Conservation (phyloP, 1,140 invertebrate genomes). For the Sinonovacula constricta region DNA sequence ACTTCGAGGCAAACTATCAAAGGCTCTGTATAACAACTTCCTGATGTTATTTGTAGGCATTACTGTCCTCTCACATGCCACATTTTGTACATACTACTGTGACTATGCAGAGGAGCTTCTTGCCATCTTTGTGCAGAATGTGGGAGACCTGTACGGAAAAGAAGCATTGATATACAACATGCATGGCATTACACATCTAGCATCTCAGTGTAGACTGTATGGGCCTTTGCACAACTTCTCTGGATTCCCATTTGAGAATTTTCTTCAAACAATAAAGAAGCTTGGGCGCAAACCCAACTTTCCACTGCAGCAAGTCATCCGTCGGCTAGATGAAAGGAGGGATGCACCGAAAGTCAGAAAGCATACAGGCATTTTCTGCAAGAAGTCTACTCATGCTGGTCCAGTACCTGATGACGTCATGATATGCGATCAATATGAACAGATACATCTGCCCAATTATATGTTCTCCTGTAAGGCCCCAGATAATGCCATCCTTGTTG, state of each 20-base stretch:
- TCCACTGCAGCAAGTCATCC: slow-evolving; percentile 67
- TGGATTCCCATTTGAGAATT: slow-evolving; percentile 79
- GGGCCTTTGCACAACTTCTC: slow-evolving; percentile 76
- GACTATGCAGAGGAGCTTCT: slow-evolving; percentile 61
- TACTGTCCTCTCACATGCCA: slow-evolving; percentile 57
- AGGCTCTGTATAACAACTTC: slow-evolving; percentile 75
- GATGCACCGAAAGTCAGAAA: too few relatives aligned
- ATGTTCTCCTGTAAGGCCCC: too few relatives aligned
- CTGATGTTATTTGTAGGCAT: slow-evolving; percentile 67
- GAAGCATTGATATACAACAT: slow-evolving; percentile 74
- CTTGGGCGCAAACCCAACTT: slow-evolving; percentile 60
- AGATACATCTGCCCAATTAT: too few relatives aligned
- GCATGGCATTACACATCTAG: slow-evolving; percentile 76
- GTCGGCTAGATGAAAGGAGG: slow-evolving; percentile 66
- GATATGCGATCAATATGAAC: too few relatives aligned
- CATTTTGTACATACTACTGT: slow-evolving; percentile 17
- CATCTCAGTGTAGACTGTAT: slow-evolving; percentile 74
- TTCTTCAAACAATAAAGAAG: slow-evolving; percentile 75
- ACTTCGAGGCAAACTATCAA: slow-evolving; percentile 63
- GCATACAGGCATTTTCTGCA: too few relatives aligned
- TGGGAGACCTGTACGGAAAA: slow-evolving; percentile 66
- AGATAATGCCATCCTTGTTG: too few relatives aligned
- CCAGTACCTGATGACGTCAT: too few relatives aligned
- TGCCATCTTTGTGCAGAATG: slow-evolving; percentile 59
- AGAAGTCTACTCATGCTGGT: too few relatives aligned